Evolutionary conservation across 2,888 invertebrate genomes (phyloP), one percentile per base, ranked within the genome.

Genomic region (Chirona hameri): DNA sequence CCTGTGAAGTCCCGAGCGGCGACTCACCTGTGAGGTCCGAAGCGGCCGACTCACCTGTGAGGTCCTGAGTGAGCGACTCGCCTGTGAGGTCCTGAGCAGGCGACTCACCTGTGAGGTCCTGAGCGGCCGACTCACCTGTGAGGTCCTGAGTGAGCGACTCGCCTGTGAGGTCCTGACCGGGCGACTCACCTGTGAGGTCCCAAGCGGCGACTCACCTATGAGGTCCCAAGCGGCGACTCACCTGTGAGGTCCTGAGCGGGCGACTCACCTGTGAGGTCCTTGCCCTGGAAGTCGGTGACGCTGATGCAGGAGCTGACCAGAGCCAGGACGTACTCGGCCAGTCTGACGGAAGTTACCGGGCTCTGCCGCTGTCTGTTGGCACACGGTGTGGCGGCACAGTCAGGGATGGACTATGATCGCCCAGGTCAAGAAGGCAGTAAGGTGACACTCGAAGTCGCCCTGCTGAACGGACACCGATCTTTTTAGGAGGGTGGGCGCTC

Each of bases 111-210:
- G 57, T 57, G 57, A 3, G 15, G 57, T 21, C 24, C 57, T 21
- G 24, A 5, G n/a, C n/a, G 9, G 98, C 0, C 98, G 98, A 82
- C 84, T 83, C 81, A 84, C 84, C 83, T 18, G 84, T 83, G 29
- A 84, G 83, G 81, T 84, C 84, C 80, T 83, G n/a, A n/a, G n/a
- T n/a, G n/a, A n/a, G n/a, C n/a, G n/a, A n/a, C n/a, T n/a, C n/a
- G n/a, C n/a, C n/a, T n/a, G n/a, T n/a, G n/a, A n/a, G n/a, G n/a
- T n/a, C n/a, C n/a, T n/a, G n/a, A n/a, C n/a, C n/a, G n/a, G n/a
- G n/a, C n/a, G n/a, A n/a, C n/a, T n/a, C n/a, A n/a, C n/a, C n/a
- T n/a, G n/a, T n/a, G n/a, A n/a, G n/a, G n/a, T n/a, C n/a, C n/a
- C n/a, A n/a, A n/a, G n/a, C n/a, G n/a, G n/a, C 0, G 98, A 82